phyloP scores from a whole-genome alignment of 2,113 vertebrate genomes.

The Entelurus aequoreus region DNA sequence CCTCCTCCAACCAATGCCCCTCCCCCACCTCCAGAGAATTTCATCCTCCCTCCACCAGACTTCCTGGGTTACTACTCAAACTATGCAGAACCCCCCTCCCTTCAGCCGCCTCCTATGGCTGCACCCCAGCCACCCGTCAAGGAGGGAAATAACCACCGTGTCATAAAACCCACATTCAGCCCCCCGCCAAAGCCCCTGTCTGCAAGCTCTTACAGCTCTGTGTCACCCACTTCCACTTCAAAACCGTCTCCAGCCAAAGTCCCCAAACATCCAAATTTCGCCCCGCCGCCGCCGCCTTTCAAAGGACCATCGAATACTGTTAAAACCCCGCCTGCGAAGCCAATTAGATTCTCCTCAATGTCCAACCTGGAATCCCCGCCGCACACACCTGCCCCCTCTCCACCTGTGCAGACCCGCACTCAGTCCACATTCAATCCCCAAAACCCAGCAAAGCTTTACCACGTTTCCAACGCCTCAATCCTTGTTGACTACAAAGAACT shows the following conservation, averaged over 20 bases:
- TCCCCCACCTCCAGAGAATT: slow-evolving; percentile 69
- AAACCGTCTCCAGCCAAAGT: slow-evolving; percentile 10
- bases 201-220: slow-evolving; percentile 39
- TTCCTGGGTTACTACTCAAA: slow-evolving; percentile 46
- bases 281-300: slow-evolving; percentile 60
- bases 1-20: slow-evolving; percentile 77
- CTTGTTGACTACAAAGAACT: slow-evolving; percentile 30
- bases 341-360: slow-evolving; percentile 64
- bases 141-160: slow-evolving; percentile 44
- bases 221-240: slow-evolving; percentile 61
- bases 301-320: slow-evolving; percentile 58
- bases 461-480: slow-evolving; percentile 44
- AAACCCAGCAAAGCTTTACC: slow-evolving; percentile 67
- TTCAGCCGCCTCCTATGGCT: slow-evolving; percentile 56
- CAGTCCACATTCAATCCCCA: slow-evolving; percentile 75
- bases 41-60: slow-evolving; percentile 49
- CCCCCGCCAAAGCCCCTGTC: slow-evolving; percentile 64
- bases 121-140: slow-evolving; percentile 37
- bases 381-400: slow-evolving; percentile 41
- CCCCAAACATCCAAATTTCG: slow-evolving; percentile 46
- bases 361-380: slow-evolving; percentile 46
- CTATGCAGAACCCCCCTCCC: slow-evolving; percentile 21
- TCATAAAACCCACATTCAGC: slow-evolving; percentile 62
- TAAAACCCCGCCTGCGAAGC: slow-evolving; percentile 68
- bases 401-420: slow-evolving; percentile 31